Conservation (phyloP, 92 coral and sea anemone genomes). For the Porites evermanni region DNA sequence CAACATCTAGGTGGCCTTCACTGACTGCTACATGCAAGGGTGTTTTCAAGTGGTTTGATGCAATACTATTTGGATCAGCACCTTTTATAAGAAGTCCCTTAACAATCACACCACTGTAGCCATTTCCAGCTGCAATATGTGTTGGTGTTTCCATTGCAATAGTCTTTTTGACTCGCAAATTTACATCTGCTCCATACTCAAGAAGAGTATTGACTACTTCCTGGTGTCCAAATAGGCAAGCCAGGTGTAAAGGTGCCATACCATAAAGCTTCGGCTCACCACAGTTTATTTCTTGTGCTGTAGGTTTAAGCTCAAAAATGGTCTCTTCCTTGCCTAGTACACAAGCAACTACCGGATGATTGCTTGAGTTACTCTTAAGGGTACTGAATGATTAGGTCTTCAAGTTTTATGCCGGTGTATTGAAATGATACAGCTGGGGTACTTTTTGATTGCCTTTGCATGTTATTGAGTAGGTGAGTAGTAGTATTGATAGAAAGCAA, state of each 20-base stretch:
- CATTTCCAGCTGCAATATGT: slow-evolving; percentile 44
- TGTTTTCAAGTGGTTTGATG: slow-evolving; percentile 47
- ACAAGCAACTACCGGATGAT: slow-evolving; percentile 31
- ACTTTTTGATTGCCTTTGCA: slow-evolving; percentile 19
- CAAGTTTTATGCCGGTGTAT: slow-evolving; percentile 8
- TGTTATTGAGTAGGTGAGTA: neutral
- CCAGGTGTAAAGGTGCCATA: slow-evolving; percentile 45
- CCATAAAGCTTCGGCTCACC: slow-evolving; percentile 40
- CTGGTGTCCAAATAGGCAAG: slow-evolving; percentile 31
- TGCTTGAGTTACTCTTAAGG: neutral
- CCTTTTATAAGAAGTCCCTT: slow-evolving; percentile 39
- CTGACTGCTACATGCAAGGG: slow-evolving; percentile 50
- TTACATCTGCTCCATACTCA: slow-evolving; percentile 33
- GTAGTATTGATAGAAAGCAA: neutral
- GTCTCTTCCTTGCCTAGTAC: slow-evolving; percentile 29
- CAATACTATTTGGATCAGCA: slow-evolving; percentile 49
- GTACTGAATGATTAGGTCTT: slow-evolving; percentile 22
- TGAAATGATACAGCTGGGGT: slow-evolving; percentile 32
- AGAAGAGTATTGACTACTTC: slow-evolving; percentile 23
- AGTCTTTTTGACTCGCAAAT: slow-evolving; percentile 25
- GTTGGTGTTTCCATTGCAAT: slow-evolving; percentile 44
- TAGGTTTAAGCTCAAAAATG: slow-evolving; percentile 16
- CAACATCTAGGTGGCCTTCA: slow-evolving; percentile 39
- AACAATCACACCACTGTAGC: slow-evolving; percentile 22
- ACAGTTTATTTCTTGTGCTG: slow-evolving; percentile 24